Evolutionary conservation across 2,888 invertebrate species (phyloP).

Genomic region (Stenurella melanura): DNA sequence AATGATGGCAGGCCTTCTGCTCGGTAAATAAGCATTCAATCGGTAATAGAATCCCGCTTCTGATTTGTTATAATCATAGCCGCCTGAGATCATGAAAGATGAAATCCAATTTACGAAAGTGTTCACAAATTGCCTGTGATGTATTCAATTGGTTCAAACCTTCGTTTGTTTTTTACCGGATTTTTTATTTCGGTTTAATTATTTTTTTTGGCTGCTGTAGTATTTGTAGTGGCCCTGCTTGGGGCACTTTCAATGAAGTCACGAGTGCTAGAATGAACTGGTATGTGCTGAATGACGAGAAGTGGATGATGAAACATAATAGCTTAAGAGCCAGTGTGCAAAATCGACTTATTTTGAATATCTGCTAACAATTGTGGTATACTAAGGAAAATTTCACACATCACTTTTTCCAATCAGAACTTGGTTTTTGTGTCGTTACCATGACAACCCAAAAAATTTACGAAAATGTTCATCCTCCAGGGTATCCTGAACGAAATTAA

Average conservation of each 20-base stretch:
- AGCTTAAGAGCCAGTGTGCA: too few relatives aligned
- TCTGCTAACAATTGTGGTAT: too few relatives aligned
- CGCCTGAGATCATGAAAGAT: conserved; percentile 56
- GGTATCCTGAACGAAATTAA: too few relatives aligned
- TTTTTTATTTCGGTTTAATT: conserved; percentile 14
- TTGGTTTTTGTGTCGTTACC: too few relatives aligned
- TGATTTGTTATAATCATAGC: conserved; percentile 61
- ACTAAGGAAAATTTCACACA: too few relatives aligned
- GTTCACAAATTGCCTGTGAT: conserved; percentile 65
- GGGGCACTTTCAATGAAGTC: not conserved
- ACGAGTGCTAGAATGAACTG: not conserved
- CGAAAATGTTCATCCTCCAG: too few relatives aligned
- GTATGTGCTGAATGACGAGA: not conserved
- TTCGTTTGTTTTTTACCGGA: conserved; percentile 42
- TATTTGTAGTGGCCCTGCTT: conserved; percentile 8
- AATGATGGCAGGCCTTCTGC: conserved; percentile 32
- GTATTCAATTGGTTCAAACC: conserved; percentile 56
- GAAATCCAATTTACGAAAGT: conserved; percentile 66
- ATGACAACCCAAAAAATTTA: too few relatives aligned
- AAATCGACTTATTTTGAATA: too few relatives aligned
- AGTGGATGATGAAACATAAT: not conserved
- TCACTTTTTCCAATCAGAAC: too few relatives aligned
- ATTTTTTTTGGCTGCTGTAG: conserved; percentile 24
- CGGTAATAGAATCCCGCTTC: conserved; percentile 58
- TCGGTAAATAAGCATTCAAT: conserved; percentile 59